phyloP scores from a whole-genome alignment of 2,113 vertebrate species.

The Probosciger aterrimus region DNA sequence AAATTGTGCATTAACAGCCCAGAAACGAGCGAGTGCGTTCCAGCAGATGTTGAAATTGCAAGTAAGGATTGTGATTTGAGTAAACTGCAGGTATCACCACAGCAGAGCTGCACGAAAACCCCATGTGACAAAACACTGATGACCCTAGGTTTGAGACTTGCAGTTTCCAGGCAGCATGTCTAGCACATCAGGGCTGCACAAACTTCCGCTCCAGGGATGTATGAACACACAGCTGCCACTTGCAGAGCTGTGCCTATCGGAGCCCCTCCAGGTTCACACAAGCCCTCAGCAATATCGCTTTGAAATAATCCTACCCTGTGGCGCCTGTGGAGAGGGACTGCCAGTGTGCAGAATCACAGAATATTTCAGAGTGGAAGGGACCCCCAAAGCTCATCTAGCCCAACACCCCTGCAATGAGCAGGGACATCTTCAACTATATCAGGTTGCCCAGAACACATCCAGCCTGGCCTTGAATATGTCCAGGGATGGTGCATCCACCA shows the following conservation, averaged over 20 bases:
- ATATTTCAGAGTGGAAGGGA: background rate
- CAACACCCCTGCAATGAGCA: background rate
- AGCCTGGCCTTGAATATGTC: background rate
- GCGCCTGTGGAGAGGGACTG: background rate
- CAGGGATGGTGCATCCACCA: background rate
- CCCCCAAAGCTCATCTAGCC: background rate
- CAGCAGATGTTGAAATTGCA: background rate
- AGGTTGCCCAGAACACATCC: background rate
- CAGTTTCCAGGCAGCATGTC: background rate
- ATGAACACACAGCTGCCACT: background rate
- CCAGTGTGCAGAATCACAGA: fast-evolving
- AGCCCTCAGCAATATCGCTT: background rate
- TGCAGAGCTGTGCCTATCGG: fast-evolving
- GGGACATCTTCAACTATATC: background rate
- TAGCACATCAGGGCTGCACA: background rate
- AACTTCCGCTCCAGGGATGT: fast-evolving
- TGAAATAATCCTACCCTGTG: background rate
- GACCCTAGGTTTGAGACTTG: background rate
- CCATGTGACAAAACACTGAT: fast-evolving
- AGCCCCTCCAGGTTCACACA: background rate
- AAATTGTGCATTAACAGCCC: background rate
- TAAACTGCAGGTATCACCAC: fast-evolving
- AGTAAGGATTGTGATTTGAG: background rate
- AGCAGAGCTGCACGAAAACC: background rate
- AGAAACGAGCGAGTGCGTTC: background rate